Percentiles rank a stretch among this genome's conserved stretches.
Conservation (phyloP, 2,888 invertebrate genomes). For the Gastracanthus pulcherrimus region DNA sequence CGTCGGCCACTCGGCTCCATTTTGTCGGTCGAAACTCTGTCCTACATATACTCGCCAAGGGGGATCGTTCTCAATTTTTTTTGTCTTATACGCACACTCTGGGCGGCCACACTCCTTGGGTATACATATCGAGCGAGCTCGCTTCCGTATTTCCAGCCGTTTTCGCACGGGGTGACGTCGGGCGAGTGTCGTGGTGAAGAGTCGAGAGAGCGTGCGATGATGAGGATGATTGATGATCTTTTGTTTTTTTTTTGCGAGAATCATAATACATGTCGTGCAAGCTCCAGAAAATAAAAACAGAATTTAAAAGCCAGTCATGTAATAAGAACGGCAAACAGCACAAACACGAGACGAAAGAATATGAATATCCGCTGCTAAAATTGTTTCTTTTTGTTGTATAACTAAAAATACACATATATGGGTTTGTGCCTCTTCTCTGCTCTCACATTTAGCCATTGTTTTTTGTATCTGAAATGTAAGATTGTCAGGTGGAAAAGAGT, state of each 20-base stretch:
- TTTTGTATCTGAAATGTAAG: conserved; percentile 24
- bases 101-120: background rate
- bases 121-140: background rate
- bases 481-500: background rate
- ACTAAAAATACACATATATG: conserved; percentile 11
- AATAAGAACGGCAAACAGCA: conserved; percentile 27
- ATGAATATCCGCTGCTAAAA: background rate
- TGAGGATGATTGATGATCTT: conserved; percentile 31
- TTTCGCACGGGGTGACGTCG: conserved; percentile 43
- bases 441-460: background rate
- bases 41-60: too few relatives aligned
- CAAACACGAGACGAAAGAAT: conserved; percentile 10
- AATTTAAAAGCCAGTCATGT: conserved; percentile 33
- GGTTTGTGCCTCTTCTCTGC: background rate
- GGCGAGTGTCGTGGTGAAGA: conserved; percentile 28
- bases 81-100: background rate
- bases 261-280: conserved; percentile 40
- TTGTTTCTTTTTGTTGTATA: background rate
- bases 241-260: conserved; percentile 25
- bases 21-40: too few relatives aligned
- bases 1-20: too few relatives aligned
- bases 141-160: background rate
- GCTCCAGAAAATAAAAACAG: conserved; percentile 34
- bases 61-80: too few relatives aligned
- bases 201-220: conserved; percentile 48